These are phyloP conservation scores for Conchocele bisecta DNA, from an alignment of 2,888 invertebrate species.

Conservation along the genomic window DNA sequence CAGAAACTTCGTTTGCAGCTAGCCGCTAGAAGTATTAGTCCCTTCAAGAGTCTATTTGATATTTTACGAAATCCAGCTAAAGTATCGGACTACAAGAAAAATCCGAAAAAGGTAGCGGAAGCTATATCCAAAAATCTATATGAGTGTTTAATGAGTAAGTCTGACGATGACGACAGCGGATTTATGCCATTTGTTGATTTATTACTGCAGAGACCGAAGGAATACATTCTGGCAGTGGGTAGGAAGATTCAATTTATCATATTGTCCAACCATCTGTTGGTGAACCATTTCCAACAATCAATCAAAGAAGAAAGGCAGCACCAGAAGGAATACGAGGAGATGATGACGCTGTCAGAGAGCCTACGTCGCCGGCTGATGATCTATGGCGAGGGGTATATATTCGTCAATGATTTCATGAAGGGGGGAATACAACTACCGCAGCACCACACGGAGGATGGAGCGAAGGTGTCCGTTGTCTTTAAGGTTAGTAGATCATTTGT, in stretches of 20 bases:
- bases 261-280: constrained; percentile 59
- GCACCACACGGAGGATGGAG: constrained; percentile 13
- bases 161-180: constrained; percentile 1
- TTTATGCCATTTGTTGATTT: constrained; percentile 39
- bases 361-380: constrained; percentile 58
- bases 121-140: constrained; percentile 41
- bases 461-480: constrained; percentile 39
- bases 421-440: constrained; percentile 50
- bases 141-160: constrained; percentile 21
- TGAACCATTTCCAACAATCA: constrained; percentile 59
- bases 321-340: constrained; percentile 51
- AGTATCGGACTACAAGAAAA: constrained; percentile 44
- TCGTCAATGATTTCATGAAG: constrained; percentile 60
- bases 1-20: constrained; percentile 47
- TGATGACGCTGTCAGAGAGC: constrained; percentile 63
- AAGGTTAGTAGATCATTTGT: too few relatives aligned
- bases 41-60: constrained; percentile 25
- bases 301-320: constrained; percentile 47
- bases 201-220: constrained; percentile 53
- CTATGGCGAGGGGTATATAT: constrained; percentile 64
- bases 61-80: constrained; percentile 24
- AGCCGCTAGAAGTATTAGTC: constrained; percentile 38
- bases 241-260: constrained; percentile 60
- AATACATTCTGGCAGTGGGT: constrained; percentile 45
- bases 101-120: constrained; percentile 47